phyloP scores from a whole-genome alignment of 2,888 invertebrate genomes.

The Epistrophella euchroma region DNA sequence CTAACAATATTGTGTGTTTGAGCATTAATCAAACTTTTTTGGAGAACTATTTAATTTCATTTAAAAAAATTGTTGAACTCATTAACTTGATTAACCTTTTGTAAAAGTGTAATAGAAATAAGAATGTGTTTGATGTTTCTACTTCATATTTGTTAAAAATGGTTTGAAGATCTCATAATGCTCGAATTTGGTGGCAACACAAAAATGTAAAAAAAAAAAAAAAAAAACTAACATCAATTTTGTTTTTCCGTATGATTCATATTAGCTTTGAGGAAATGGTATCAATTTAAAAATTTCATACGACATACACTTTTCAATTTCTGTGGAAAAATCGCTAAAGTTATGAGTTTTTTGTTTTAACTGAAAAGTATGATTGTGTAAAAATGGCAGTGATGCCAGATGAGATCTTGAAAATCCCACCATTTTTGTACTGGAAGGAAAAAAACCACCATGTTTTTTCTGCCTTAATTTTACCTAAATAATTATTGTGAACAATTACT shows the following conservation, averaged over 20 bases:
- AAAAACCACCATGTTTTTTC: no score
- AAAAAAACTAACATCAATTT: background rate
- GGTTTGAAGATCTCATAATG: background rate
- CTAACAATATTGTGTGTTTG: conserved; percentile 59
- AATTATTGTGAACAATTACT: no score
- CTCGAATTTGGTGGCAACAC: background rate
- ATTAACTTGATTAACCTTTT: conserved; percentile 48
- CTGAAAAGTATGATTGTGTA: no score
- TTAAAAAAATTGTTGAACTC: conserved; percentile 69
- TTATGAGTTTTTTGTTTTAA: no score
- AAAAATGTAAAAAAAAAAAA: no score
- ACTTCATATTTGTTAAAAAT: background rate
- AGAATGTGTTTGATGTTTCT: background rate
- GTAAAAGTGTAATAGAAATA: background rate
- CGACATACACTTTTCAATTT: no score
- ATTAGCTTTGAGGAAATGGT: background rate
- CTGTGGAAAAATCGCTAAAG: no score
- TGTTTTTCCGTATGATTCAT: background rate
- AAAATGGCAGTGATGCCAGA: no score
- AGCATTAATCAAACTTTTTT: conserved; percentile 2
- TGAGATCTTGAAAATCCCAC: no score
- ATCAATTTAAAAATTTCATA: background rate
- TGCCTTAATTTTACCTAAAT: no score
- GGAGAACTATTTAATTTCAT: conserved; percentile 4
- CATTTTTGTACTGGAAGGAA: no score